These are phyloP conservation scores for Chiroxiphia lanceolata DNA, from an alignment of 2,797 vertebrate genomes.

Conservation along the genomic window DNA sequence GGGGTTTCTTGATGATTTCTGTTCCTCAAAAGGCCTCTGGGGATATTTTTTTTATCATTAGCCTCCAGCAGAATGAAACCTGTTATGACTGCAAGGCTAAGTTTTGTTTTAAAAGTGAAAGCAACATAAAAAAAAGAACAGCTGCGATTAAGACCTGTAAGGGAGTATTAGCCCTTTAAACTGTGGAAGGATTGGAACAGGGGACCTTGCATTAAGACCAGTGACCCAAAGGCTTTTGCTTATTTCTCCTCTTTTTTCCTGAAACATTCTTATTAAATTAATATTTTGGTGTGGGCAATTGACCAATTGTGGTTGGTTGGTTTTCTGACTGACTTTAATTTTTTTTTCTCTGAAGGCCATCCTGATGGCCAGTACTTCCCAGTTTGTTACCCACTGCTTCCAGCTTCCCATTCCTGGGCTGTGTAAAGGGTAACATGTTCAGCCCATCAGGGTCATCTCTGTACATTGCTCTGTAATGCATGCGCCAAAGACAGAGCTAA, in stretches of 20 bases:
- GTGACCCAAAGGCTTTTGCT: not conserved
- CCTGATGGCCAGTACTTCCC: not conserved
- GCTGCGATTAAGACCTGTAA: not conserved
- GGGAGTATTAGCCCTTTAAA: not conserved
- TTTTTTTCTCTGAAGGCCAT: not conserved
- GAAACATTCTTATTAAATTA: not conserved
- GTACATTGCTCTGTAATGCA: not conserved
- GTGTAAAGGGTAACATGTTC: not conserved
- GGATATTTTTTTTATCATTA: slow-evolving; percentile 17
- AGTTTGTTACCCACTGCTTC: not conserved
- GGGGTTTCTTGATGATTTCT: slow-evolving; percentile 58
- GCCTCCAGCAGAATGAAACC: not conserved
- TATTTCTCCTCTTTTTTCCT: not conserved
- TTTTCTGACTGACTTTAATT: not conserved
- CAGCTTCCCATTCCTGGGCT: not conserved
- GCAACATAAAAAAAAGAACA: not conserved
- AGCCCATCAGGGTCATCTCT: not conserved
- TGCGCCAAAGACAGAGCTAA: not conserved
- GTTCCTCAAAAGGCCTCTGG: slow-evolving; percentile 23
- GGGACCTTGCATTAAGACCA: not conserved
- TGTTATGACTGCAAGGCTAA: not conserved
- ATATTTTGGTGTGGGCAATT: not conserved
- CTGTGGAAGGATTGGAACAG: not conserved
- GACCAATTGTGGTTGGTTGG: not conserved
- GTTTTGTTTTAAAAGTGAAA: slow-evolving; percentile 44